Base-by-base conservation (phyloP, 2,888 invertebrate genomes). In the Stenodema calcarata region DNA sequence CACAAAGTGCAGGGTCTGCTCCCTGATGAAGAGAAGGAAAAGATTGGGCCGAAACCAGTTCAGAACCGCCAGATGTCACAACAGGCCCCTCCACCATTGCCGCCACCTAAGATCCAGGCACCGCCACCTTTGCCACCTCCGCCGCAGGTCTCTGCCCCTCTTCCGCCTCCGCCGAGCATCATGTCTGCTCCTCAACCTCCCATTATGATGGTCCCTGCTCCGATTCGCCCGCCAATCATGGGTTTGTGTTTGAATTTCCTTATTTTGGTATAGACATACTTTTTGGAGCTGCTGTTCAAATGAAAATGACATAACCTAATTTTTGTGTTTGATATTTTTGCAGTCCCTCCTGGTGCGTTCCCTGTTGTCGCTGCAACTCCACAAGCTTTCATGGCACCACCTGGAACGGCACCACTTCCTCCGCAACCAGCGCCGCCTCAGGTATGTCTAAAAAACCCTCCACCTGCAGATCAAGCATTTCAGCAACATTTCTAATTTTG, bases 1-100 rank as follows among this genome's bases (percentile, higher is more conserved):
- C 98, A 99, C 91, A 98, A 98, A 92, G 96, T 96, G 0, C 98
- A 98, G 91, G 98, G 98, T 1, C 93, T 99, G 6, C 92, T 98
- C 88, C 97, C 97, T 0, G 98, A 99, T 90, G 98, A 98, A 91
- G 98, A 98, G 91, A 98, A 98, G 90, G 98, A 99, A 90, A 98
- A 98, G 92, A 98, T 98, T 89, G 99, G 98, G 0, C 98, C 98
- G 0, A 96, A 95, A 92, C 96, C 96, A 1, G 95, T 95, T 12
- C 69, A 35, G 1, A 86, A 44, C 27, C 47, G 50, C 18, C 75
- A 85, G 91, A 87, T 87, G 3, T 92, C 89, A n/a, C 87, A 88
- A n/a, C 89, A 89, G 23, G 88, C 89, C 9, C 86, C 88, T 47
- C 89, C 88, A 4, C 89, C 89, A 0, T 88, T 88, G 44, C 87